These are phyloP conservation scores for Lethocerus indicus DNA, from an alignment of 1,140 invertebrate species.

Conservation along the genomic window DNA sequence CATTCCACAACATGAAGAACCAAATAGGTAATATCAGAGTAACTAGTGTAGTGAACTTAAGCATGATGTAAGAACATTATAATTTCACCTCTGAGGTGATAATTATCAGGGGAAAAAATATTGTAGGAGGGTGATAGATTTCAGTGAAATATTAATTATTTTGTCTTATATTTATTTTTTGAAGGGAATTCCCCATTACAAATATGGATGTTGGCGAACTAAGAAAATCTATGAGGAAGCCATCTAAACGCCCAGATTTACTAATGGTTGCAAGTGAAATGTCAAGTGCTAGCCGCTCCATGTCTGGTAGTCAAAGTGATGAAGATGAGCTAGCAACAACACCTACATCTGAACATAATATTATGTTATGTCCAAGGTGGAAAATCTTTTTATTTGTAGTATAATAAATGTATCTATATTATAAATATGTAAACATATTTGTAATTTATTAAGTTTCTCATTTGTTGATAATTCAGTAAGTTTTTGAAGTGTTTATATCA, in stretches of 20 bases:
- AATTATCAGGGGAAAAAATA: too few species aligned
- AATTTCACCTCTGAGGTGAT: too few species aligned
- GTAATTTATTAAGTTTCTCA: too few species aligned
- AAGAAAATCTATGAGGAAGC: slow-evolving; percentile 53
- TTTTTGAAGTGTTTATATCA: too few species aligned
- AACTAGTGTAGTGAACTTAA: neutral
- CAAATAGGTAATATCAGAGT: slow-evolving; percentile 12
- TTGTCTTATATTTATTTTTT: slow-evolving; percentile 15
- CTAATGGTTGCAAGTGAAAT: slow-evolving; percentile 13
- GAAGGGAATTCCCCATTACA: slow-evolving; percentile 67
- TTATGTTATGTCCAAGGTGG: slow-evolving; percentile 35
- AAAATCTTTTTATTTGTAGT: too few species aligned
- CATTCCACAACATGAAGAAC: slow-evolving; percentile 11
- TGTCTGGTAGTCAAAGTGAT: slow-evolving; percentile 53
- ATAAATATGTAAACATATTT: too few species aligned
- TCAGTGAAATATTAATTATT: neutral
- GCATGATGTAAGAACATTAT: too few species aligned
- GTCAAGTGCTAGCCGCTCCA: slow-evolving; percentile 26
- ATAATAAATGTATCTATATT: too few species aligned
- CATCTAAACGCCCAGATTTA: slow-evolving; percentile 38
- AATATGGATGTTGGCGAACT: slow-evolving; percentile 74
- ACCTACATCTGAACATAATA: slow-evolving; percentile 53
- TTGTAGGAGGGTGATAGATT: too few species aligned
- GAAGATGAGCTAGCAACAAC: slow-evolving; percentile 55
- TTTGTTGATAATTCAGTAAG: too few species aligned